A percentile compares a stretch with the other conserved stretches of the same genome.
phyloP scores from a whole-genome alignment of 2,888 invertebrate species.

The Metalampra italica region DNA sequence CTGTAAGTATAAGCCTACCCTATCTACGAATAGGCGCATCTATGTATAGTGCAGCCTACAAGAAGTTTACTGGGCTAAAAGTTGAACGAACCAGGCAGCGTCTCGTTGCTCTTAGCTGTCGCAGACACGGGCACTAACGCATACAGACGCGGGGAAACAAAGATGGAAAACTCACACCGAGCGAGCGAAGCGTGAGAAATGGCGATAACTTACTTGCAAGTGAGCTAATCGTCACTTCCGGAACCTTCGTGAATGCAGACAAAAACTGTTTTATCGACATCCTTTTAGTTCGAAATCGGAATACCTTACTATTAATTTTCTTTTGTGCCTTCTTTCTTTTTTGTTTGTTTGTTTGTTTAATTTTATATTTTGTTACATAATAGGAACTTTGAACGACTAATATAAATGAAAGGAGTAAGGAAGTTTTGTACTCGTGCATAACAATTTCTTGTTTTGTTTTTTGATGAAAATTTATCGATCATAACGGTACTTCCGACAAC shows the following conservation, averaged over 20 bases:
- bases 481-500: no score
- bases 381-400: no score
- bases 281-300: background rate
- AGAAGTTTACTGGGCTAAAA: constrained; percentile 79
- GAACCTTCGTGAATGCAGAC: background rate
- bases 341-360: no score
- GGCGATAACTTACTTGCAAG: constrained; percentile 74
- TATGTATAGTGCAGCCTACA: constrained; percentile 25
- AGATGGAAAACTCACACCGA: constrained; percentile 60
- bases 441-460: no score
- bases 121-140: constrained; percentile 35
- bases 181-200: constrained; percentile 71
- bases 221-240: constrained; percentile 70
- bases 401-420: no score
- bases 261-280: background rate
- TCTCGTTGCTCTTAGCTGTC: constrained; percentile 68
- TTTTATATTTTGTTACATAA: no score
- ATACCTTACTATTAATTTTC: background rate
- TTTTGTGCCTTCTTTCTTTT: no score
- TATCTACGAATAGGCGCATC: constrained; percentile 1
- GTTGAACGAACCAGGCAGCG: constrained; percentile 74
- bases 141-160: constrained; percentile 38
- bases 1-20: background rate
- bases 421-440: no score
- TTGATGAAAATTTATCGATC: no score